Evolutionary conservation across 2,797 vertebrate species (phyloP).

Genomic region (Dromococcyx pavoninus): DNA sequence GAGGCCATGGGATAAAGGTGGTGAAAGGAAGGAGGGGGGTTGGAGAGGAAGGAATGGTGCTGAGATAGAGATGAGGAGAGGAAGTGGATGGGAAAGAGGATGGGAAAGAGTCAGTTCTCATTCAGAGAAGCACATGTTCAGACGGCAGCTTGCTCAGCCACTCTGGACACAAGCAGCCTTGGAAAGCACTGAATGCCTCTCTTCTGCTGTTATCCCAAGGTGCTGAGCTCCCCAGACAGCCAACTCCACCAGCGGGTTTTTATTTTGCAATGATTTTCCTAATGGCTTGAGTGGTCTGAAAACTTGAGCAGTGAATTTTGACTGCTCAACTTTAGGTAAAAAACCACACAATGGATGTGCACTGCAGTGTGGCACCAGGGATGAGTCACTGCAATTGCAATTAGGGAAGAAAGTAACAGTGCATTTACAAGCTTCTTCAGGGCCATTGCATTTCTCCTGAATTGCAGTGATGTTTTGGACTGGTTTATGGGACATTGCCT

Average conservation of each 20-base stretch:
- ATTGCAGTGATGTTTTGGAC: background rate
- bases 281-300: conserved; percentile 42
- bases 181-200: background rate
- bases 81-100: background rate
- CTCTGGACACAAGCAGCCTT: background rate
- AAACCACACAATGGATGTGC: conserved; percentile 11
- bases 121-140: background rate
- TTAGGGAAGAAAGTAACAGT: background rate
- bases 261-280: conserved; percentile 36
- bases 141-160: background rate
- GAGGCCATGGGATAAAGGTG: background rate
- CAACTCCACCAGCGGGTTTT: conserved; percentile 17
- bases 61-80: background rate
- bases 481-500: background rate
- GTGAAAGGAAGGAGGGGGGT: background rate
- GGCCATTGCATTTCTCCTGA: background rate
- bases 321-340: conserved; percentile 19
- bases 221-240: background rate
- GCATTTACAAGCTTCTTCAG: background rate
- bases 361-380: conserved; percentile 18
- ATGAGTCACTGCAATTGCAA: conserved; percentile 17
- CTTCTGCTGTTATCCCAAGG: background rate
- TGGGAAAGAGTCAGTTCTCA: background rate
- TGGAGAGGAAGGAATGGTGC: too few relatives aligned
- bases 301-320: conserved; percentile 42